These are phyloP conservation scores for Panzeria rudis DNA, from an alignment of 2,888 invertebrate genomes.

Conservation along the genomic window DNA sequence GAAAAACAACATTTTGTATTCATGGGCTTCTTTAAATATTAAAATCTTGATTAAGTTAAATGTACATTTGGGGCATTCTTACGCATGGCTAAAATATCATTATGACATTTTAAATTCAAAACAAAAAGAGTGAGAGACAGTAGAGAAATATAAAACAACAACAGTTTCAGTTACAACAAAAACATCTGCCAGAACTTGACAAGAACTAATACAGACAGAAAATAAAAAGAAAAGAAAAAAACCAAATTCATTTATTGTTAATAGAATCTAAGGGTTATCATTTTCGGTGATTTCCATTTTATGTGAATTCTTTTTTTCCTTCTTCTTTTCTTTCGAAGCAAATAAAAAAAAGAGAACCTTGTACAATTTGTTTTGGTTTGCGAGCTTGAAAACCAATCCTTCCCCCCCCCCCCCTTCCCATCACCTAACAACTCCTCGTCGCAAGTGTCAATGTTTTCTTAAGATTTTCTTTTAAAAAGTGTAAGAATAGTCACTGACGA, in stretches of 20 bases:
- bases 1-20: slow-evolving; percentile 30
- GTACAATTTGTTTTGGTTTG: slow-evolving; percentile 38
- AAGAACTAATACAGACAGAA: background rate
- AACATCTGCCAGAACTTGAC: background rate
- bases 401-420: too few relatives aligned
- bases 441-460: slow-evolving; percentile 56
- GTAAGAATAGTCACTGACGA: slow-evolving; percentile 36
- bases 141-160: background rate
- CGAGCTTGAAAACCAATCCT: background rate
- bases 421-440: too few relatives aligned
- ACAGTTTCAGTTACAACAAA: background rate
- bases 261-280: slow-evolving; percentile 37
- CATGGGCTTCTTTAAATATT: slow-evolving; percentile 79
- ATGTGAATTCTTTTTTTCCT: slow-evolving; percentile 20
- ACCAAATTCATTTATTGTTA: slow-evolving; percentile 27
- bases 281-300: slow-evolving; percentile 42
- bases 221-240: background rate
- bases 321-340: background rate
- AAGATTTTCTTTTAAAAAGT: slow-evolving; percentile 52
- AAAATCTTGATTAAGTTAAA: slow-evolving; percentile 82
- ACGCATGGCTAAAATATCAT: slow-evolving; percentile 69
- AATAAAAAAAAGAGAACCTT: slow-evolving; percentile 21
- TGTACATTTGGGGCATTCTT: slow-evolving; percentile 73
- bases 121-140: background rate
- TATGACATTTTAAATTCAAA: slow-evolving; percentile 58